These are phyloP conservation scores for Amiota communis DNA, from an alignment of 2,888 invertebrate genomes.

Conservation along the genomic window DNA sequence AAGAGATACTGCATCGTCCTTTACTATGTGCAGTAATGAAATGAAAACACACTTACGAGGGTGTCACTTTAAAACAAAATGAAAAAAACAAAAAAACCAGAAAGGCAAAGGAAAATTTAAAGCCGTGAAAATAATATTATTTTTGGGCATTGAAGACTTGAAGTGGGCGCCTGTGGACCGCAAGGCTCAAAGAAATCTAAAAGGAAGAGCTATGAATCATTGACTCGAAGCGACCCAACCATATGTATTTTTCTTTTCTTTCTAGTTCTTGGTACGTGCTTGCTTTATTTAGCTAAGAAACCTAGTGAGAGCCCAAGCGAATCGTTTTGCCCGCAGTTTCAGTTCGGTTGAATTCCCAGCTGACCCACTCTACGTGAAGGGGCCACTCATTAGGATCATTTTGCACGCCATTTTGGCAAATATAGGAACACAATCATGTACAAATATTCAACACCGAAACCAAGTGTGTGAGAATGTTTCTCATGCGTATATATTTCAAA, in stretches of 20 bases:
- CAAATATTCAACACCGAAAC: not conserved
- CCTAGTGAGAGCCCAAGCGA: not conserved
- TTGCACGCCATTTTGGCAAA: constrained; percentile 21
- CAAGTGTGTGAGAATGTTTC: not conserved
- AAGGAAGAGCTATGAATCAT: too few relatives aligned
- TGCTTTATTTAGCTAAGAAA: not conserved
- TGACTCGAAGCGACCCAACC: not conserved
- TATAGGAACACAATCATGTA: not conserved
- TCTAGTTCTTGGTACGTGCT: constrained; percentile 14
- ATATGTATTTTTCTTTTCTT: not conserved
- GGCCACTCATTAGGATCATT: constrained; percentile 7
- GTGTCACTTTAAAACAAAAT: not conserved
- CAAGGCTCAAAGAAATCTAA: not conserved
- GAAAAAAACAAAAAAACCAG: not conserved
- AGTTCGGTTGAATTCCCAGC: not conserved
- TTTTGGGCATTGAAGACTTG: constrained; percentile 40
- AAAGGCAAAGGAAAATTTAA: constrained; percentile 6
- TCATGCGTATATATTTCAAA: not conserved
- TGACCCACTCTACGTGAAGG: not conserved
- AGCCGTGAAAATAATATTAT: constrained; percentile 2
- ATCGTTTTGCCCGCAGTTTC: not conserved
- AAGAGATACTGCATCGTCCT: constrained; percentile 8
- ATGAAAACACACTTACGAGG: constrained; percentile 54
- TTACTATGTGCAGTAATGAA: constrained; percentile 48
- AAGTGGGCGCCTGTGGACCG: constrained; percentile 45